phyloP scores from a whole-genome alignment of 2,888 invertebrate species.

The Zele albiditarsus region DNA sequence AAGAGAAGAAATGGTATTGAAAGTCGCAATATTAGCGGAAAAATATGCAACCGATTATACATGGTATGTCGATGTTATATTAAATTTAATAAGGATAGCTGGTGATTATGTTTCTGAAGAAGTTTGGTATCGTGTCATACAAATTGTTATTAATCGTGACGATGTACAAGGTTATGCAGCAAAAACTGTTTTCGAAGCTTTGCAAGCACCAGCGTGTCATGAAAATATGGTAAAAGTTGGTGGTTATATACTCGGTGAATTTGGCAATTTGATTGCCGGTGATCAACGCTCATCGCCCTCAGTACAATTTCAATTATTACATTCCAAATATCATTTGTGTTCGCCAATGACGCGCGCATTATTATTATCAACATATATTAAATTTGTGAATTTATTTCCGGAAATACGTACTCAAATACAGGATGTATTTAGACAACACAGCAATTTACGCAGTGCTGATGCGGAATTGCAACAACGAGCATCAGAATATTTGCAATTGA shows the following conservation, averaged over 20 bases:
- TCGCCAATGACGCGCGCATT: constrained; percentile 97
- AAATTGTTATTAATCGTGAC: constrained; percentile 99
- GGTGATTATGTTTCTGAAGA: constrained; percentile 99
- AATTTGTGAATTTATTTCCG: constrained; percentile 99
- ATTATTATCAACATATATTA: constrained; percentile 97
- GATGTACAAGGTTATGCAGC: constrained; percentile 99
- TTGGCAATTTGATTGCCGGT: constrained; percentile 99
- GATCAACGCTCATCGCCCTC: constrained; percentile 97
- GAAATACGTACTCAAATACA: constrained; percentile 97
- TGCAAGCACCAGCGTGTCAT: constrained; percentile 99
- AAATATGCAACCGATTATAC: constrained; percentile 99
- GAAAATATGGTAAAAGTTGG: constrained; percentile 99
- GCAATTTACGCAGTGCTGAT: constrained; percentile 97
- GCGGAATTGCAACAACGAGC: constrained; percentile 98
- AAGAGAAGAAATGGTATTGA: constrained; percentile 99
- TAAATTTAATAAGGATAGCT: constrained; percentile 98
- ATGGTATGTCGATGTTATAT: constrained; percentile 98
- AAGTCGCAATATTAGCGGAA: constrained; percentile 98
- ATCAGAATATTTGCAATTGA: constrained; percentile 97
- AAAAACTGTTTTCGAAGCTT: constrained; percentile 99
- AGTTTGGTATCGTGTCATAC: constrained; percentile 99
- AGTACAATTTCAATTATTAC: constrained; percentile 97
- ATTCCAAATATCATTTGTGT: constrained; percentile 99
- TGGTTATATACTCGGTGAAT: constrained; percentile 98
- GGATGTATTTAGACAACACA: constrained; percentile 94